Evolutionary conservation across 2,888 invertebrate species (phyloP).

Genomic region (Drosophila yooni): DNA sequence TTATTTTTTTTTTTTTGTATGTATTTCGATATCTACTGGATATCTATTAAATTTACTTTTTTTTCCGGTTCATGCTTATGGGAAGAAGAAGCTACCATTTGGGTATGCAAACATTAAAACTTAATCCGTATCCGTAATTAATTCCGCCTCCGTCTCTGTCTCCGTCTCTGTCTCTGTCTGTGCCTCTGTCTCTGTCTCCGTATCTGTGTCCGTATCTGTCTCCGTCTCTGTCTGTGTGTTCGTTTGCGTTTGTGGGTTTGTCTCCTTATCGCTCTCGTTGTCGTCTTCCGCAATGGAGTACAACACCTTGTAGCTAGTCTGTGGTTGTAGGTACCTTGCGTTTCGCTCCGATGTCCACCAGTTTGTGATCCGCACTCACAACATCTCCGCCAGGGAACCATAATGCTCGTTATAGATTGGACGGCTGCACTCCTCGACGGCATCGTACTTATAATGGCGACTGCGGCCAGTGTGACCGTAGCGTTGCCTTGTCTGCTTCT

Average conservation of each 20-base stretch:
- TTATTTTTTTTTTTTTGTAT: not conserved
- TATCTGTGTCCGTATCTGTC: not conserved
- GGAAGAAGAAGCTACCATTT: constrained; percentile 37
- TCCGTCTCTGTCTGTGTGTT: constrained; percentile 11
- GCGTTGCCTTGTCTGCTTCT: constrained; percentile 32
- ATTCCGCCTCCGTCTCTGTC: constrained; percentile 9
- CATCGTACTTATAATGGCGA: constrained; percentile 77
- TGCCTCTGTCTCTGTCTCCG: not conserved
- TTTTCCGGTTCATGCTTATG: constrained; percentile 13
- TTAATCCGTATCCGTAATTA: constrained; percentile 10
- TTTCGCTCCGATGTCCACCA: constrained; percentile 42
- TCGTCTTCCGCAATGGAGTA: constrained; percentile 45
- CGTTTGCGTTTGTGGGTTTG: not conserved
- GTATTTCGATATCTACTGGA: constrained; percentile 6
- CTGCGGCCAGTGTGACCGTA: constrained; percentile 55
- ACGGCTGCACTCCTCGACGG: constrained; percentile 82
- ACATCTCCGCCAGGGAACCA: constrained; percentile 76
- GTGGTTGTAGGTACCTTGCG: constrained; percentile 73
- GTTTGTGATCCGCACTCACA: constrained; percentile 53
- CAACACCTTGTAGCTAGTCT: constrained; percentile 60
- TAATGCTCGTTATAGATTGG: constrained; percentile 82
- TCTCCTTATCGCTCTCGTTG: constrained; percentile 4
- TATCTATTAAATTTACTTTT: constrained; percentile 39
- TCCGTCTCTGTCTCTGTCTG: not conserved
- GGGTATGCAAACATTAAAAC: constrained; percentile 14